Base-by-base conservation (phyloP, 2,888 invertebrate genomes). In the Endotricha flammealis region DNA sequence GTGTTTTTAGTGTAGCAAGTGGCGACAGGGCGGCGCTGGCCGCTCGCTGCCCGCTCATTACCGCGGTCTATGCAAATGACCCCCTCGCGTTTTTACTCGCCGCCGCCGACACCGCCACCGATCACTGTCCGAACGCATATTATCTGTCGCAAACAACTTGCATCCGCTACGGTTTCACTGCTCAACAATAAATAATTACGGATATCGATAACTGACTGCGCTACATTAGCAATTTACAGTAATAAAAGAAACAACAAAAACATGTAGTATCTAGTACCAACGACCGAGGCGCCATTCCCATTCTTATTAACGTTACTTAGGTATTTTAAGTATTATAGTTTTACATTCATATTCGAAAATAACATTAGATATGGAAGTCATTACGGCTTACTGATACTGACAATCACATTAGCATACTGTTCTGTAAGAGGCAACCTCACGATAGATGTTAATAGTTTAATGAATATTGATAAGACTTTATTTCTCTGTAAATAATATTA, bases 21-120 rank as follows among this genome's bases (percentile, higher is more conserved):
- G 48, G 46, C 45, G 40, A 57, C 43, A 50, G 50, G 57, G 54
- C 50, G 56, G 57, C 47, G 57, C 47, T 46, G 47, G 44, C 46
- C 40, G 56, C 48, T 38, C 44, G 49, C 48, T 46, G 60, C 50
- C 53, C 62, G 62, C 70, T 76, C 73, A 75, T 77, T 77, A 83
- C 74, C 62, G 72, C 71, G 67, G 65, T 70, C 76, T 76, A 85
- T 85, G 85, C 70, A 85, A 86, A 86, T 83, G 77, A 78, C 68
- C 69, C 69, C 61, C 63, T 73, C 61, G 74, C 66, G 75, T 81
- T 83, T 79, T 80, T 76, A 66, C 74, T 61, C 57, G 64, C 63
- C 65, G 64, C 63, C 65, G 64, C 70, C 70, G 61, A 62, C 67
- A 63, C 64, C 54, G 60, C 71, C 67, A 70, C 75, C 64, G 73